Percentiles rank a stretch among this genome's conserved stretches.
Evolutionary conservation across 1,140 invertebrate species (phyloP).

Genomic region (Trachymyrmex cornetzi): DNA sequence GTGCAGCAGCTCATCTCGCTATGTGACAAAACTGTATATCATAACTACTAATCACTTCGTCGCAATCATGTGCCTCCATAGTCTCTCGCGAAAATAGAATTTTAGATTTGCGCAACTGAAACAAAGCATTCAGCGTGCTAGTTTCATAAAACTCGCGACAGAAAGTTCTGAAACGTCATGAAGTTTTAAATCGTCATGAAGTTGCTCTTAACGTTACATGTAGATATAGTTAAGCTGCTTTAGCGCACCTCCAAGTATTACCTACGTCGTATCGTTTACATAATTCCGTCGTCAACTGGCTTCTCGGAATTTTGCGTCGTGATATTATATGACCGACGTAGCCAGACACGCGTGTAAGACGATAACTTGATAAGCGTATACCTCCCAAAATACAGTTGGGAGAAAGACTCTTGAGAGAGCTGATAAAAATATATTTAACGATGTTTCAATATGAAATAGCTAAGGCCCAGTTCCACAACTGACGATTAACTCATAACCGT

Average conservation of each 20-base stretch:
- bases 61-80: background rate
- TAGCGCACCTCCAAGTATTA: constrained; percentile 26
- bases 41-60: constrained; percentile 10
- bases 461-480: no score
- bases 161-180: constrained; percentile 10
- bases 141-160: constrained; percentile 7
- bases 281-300: constrained; percentile 52
- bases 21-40: background rate
- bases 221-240: background rate
- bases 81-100: constrained; percentile 46
- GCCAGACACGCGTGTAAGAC: constrained; percentile 1
- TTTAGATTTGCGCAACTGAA: constrained; percentile 27
- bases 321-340: background rate
- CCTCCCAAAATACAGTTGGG: constrained; percentile 16
- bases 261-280: constrained; percentile 49
- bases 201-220: constrained; percentile 28
- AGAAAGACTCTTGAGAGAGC: background rate
- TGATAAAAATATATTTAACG: background rate
- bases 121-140: constrained; percentile 11
- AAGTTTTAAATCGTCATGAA: constrained; percentile 44
- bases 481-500: no score
- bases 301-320: constrained; percentile 39
- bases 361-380: constrained; percentile 50
- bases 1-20: background rate
- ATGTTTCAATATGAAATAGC: background rate